Evolutionary conservation across 2,888 invertebrate species (phyloP), one percentile per base, ranked within the genome.

Genomic region (Tromatobia lineatoria): DNA sequence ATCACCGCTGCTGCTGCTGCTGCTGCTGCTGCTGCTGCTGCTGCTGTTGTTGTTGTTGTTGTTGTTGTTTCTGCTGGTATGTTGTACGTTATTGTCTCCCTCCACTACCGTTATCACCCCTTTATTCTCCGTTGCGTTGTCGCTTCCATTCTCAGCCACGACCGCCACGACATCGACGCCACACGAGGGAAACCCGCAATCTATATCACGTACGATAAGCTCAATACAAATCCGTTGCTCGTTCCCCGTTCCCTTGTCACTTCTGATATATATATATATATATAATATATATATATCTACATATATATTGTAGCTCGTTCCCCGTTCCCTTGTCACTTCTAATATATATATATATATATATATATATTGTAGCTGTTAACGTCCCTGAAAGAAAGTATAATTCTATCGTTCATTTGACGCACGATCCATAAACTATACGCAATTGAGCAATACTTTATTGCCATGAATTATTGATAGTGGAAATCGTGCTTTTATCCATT

Each of bases 381-480:
- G 61, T 18, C 15, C 4, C 29, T 29, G 59, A 59, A 59, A 25
- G 29, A 15, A 59, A 25, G 59, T 29, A 59, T n/a, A 59, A n/a
- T 59, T 29, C 13, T 59, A 29, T 25, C 59, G 59, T n/a, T 59
- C 29, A 29, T 50, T 50, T 29, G n/a, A n/a, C 10, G n/a, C 45
- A 23, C 38, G 38, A 15, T n/a, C 23, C n/a, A 23, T 45, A 15
- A 47, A 45, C 42, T 54, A 54, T 54, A 10, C 54, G 29, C 29
- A 15, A 59, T 59, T 29, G 59, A 59, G 59, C 34, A 13, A 59
- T n/a, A 4, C n/a, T 15, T 29, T 3, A 59, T 29, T n/a, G 7
- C n/a, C 25, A 50, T 69, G 50, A 69, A 69, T 69, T 69, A 69
- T 69, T 69, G 23, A 69, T 69, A 47, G 45, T 25, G 47, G 15